phyloP scores from a whole-genome alignment of 2,888 invertebrate species.

The Gibbula magus region DNA sequence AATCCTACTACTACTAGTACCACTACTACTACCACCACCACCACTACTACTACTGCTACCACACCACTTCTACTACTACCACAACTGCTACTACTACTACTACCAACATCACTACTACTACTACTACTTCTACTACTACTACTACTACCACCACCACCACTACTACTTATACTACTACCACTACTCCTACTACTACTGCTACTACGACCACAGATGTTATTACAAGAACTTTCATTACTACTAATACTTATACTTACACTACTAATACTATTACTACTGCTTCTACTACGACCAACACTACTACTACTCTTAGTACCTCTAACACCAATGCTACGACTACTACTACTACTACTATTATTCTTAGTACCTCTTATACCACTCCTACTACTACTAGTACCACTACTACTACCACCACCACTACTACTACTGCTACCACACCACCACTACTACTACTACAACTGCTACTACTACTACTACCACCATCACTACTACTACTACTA shows the following conservation, averaged over 20 bases:
- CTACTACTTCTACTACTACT: no score
- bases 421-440: background rate
- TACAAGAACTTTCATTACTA: background rate
- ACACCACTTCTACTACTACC: no score
- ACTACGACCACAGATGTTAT: background rate
- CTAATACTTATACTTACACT: background rate
- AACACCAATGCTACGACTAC: background rate
- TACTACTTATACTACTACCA: no score
- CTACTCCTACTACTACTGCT: no score
- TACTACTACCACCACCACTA: constrained; percentile 12
- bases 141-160: no score
- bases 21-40: no score
- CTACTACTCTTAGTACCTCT: constrained; percentile 6
- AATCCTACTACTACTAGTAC: background rate
- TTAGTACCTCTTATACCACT: no score
- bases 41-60: no score
- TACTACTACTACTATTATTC: constrained; percentile 5
- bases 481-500: constrained; percentile 6
- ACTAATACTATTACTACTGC: no score
- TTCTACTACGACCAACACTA: constrained; percentile 1
- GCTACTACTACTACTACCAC: constrained; percentile 13
- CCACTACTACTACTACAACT: constrained; percentile 6
- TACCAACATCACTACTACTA: no score
- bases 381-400: constrained; percentile 4
- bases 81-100: no score